phyloP scores from a whole-genome alignment of 2,113 vertebrate species.

The Peromyscus maniculatus region DNA sequence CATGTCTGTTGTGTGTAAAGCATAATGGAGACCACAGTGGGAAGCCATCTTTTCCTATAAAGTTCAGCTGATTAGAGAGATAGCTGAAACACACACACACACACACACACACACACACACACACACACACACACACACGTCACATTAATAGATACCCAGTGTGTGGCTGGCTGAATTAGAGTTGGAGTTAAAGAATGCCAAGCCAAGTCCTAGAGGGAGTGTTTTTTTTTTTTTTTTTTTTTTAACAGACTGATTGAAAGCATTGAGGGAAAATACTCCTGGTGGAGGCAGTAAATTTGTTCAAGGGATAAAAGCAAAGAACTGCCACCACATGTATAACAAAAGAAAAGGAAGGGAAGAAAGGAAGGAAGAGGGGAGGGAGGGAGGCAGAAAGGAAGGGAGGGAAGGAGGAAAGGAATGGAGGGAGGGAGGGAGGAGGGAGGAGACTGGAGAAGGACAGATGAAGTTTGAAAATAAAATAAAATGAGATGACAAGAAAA shows the following conservation, averaged over 20 bases:
- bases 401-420: not conserved
- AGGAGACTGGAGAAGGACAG: not conserved
- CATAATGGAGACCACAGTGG: not conserved
- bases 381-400: not conserved
- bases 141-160: not conserved
- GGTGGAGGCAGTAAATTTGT: not conserved
- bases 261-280: not conserved
- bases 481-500: not conserved
- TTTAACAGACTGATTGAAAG: not conserved
- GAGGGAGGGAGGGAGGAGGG: not conserved
- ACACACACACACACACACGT: too few species aligned
- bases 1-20: not conserved
- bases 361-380: too few species aligned
- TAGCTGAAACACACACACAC: not conserved
- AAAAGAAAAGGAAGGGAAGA: not conserved
- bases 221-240: not conserved
- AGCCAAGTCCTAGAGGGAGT: not conserved
- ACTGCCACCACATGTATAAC: not conserved
- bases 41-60: not conserved
- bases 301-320: not conserved
- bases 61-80: not conserved
- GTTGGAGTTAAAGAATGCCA: not conserved
- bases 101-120: not conserved
- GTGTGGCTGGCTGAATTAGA: not conserved
- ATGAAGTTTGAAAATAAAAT: not conserved